Evolutionary conservation across 2,113 vertebrate genomes (phyloP).

Genomic region (Alethe castanea): DNA sequence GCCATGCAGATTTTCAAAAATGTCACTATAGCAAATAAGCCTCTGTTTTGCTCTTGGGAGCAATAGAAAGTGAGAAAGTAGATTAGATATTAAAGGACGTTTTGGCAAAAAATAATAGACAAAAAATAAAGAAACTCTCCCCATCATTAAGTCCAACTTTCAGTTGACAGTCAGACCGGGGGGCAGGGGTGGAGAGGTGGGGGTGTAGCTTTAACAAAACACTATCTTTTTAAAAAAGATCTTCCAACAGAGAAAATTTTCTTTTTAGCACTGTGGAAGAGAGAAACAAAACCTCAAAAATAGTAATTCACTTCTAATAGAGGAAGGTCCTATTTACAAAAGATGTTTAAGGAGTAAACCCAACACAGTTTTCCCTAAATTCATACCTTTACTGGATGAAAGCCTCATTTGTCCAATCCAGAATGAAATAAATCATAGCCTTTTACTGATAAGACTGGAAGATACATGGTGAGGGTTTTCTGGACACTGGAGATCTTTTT

Average conservation of each 20-base stretch:
- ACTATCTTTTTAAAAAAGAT: rapidly evolving
- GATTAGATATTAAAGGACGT: not conserved
- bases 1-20: constrained; percentile 56
- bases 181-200: not conserved
- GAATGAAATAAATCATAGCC: not conserved
- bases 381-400: not conserved
- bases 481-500: not conserved
- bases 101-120: not conserved
- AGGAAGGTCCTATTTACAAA: not conserved
- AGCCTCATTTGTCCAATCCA: not conserved
- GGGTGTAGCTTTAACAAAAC: not conserved
- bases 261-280: not conserved
- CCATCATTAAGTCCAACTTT: not conserved
- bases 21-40: constrained; percentile 62
- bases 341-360: not conserved
- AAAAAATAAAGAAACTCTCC: not conserved
- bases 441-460: not conserved
- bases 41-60: constrained; percentile 34
- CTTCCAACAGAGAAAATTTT: not conserved
- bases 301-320: not conserved
- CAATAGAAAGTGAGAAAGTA: not conserved
- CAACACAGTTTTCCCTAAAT: not conserved
- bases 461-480: rapidly evolving
- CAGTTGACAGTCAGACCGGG: not conserved
- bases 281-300: not conserved